Evolutionary conservation across 2,797 vertebrate genomes (phyloP).

Genomic region (Danio choprae): DNA sequence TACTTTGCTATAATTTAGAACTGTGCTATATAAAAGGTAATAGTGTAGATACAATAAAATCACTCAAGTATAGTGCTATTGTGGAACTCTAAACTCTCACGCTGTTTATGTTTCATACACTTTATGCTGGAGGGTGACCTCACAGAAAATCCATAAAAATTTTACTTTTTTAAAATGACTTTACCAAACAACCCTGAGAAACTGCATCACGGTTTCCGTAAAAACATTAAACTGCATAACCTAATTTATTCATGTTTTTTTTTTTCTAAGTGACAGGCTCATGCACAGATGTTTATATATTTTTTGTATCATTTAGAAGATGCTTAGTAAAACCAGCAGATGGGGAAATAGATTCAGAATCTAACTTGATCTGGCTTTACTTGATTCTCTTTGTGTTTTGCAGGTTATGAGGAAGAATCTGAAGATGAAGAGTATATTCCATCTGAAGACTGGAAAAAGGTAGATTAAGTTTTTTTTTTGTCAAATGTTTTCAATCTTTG

Average conservation of each 20-base stretch:
- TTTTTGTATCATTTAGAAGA: background rate
- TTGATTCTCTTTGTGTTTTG: constrained; percentile 39
- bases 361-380: background rate
- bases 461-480: constrained; percentile 61
- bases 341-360: constrained; percentile 5
- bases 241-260: no score
- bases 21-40: no score
- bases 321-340: background rate
- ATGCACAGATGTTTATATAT: background rate
- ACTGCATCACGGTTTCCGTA: background rate
- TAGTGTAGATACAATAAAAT: no score
- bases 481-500: background rate
- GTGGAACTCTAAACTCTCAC: no score
- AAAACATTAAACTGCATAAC: background rate
- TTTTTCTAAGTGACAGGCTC: no score
- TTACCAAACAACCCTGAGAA: background rate
- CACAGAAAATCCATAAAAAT: no score
- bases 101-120: no score
- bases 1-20: no score
- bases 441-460: constrained; percentile 99
- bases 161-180: no score
- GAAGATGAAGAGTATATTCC: constrained; percentile 99
- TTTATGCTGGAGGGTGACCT: no score
- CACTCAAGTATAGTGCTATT: no score
- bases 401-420: constrained; percentile 95